Base-by-base conservation (phyloP, 1,140 invertebrate species). In the Drosophila pseudoananassae region DNA sequence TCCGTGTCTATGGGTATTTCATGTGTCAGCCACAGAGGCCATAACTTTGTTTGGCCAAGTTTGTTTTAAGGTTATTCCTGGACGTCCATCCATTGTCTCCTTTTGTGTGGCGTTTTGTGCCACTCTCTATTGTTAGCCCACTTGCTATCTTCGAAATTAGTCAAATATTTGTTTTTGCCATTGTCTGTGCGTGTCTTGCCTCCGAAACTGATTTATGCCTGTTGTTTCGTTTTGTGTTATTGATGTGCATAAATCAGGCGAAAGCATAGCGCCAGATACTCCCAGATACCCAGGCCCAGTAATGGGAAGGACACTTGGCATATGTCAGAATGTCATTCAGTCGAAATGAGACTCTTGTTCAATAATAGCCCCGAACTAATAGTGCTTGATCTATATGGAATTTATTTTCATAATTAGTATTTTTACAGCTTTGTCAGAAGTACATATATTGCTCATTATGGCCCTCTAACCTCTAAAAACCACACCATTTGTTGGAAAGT, bases 241-340 rank as follows among this genome's bases (percentile, higher is more conserved):
- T 84, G 76, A 84, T 76, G 76, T 79, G 72, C 80, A 84, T 83
- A 83, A 83, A 83, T 78, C 65, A 83, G 47, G 73, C 66, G 43
- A 38, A 17, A 46, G 40, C 38, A 58, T 23, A 54, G 15, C 40
- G n/a, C 17, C 20, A 45, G 38, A 20, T 40, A 38, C 43, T 46
- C 9, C 17, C 43, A 46, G 43, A 46, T 46, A 29, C 25, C 14
- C 7, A 23, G 45, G 5, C 3, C 33, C 36, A 17, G 23, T 20
- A 45, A 12, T 14, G 49, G 51, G 40, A n/a, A 27, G 43, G 56
- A 53, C 53, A 20, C 49, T 53, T 43, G 60, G 47, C 71, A 59
- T 75, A 76, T 76, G 73, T 66, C 47, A 38, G 40, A 55, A 66
- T 66, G 46, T 10, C 63, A 66, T 64, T 63, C 46, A 66, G 45